Evolutionary conservation across 2,113 vertebrate genomes (phyloP).

Genomic region (Centrocercus urophasianus): DNA sequence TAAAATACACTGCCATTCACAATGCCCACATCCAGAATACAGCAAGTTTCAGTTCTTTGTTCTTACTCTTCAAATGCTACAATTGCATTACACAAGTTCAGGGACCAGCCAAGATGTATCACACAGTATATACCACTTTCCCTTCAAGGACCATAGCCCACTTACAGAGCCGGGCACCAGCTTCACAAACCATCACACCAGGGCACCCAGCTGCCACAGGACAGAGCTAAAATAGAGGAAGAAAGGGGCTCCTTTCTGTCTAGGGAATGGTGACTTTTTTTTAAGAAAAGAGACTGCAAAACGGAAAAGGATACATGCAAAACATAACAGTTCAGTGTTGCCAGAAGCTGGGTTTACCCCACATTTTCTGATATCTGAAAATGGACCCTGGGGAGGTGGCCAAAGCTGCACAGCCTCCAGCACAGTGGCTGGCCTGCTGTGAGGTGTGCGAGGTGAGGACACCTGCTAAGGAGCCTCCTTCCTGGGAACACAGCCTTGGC

Average conservation of each 20-base stretch:
- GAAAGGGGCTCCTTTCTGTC: not conserved
- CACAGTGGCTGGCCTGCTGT: fast-evolving
- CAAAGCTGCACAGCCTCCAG: fast-evolving
- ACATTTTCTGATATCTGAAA: not conserved
- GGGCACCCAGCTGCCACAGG: not conserved
- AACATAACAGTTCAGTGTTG: not conserved
- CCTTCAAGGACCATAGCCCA: not conserved
- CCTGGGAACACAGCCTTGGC: not conserved
- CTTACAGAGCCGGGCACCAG: not conserved
- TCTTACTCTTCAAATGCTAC: not conserved
- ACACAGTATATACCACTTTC: not conserved
- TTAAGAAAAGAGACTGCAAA: not conserved
- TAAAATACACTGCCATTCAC: not conserved
- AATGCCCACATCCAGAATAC: not conserved
- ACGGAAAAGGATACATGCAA: not conserved
- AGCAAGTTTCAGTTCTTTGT: not conserved
- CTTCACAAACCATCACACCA: not conserved
- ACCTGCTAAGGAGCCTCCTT: not conserved
- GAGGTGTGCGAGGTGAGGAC: not conserved
- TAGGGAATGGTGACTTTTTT: not conserved
- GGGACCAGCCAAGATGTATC: not conserved
- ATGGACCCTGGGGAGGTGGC: fast-evolving
- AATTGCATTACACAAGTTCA: not conserved
- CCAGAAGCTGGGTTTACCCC: not conserved
- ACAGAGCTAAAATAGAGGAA: not conserved